Evolutionary conservation across 2,888 invertebrate genomes (phyloP).

Genomic region (Lacanobia oleracea): DNA sequence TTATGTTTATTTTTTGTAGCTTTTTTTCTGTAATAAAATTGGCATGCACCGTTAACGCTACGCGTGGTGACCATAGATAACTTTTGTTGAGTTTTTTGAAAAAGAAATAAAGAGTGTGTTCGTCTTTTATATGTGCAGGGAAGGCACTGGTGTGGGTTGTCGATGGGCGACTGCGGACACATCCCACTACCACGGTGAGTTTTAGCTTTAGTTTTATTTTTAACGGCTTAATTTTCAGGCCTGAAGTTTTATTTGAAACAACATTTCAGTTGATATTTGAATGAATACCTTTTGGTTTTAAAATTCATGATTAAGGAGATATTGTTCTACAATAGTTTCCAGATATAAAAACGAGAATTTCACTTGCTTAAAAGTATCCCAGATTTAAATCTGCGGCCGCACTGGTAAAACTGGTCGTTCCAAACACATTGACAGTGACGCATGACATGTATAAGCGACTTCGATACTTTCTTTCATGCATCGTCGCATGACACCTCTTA

Average conservation of each 20-base stretch:
- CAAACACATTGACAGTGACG: neutral
- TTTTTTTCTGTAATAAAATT: conserved; percentile 84
- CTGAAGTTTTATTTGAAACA: conserved; percentile 7
- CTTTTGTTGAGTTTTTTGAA: conserved; percentile 62
- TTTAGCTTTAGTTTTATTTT: conserved; percentile 52
- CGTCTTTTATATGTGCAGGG: conserved; percentile 90
- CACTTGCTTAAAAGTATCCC: neutral
- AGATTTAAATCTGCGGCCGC: neutral
- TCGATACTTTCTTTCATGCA: neutral
- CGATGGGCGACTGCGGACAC: conserved; percentile 63
- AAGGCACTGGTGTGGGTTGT: conserved; percentile 75
- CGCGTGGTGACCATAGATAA: conserved; percentile 74
- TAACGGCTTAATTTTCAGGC: neutral
- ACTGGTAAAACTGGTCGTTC: neutral
- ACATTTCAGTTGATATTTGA: neutral
- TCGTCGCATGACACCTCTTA: too few species aligned
- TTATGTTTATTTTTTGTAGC: conserved; percentile 84
- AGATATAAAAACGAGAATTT: neutral
- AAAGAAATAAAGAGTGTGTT: conserved; percentile 88
- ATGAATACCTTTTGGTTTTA: neutral
- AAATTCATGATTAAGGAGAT: neutral
- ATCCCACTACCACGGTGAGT: conserved; percentile 73
- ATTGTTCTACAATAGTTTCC: too few species aligned
- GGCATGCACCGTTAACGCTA: conserved; percentile 88
- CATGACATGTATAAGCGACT: neutral